Conservation (phyloP, 2,888 invertebrate genomes). For the Oasisia sp. region DNA sequence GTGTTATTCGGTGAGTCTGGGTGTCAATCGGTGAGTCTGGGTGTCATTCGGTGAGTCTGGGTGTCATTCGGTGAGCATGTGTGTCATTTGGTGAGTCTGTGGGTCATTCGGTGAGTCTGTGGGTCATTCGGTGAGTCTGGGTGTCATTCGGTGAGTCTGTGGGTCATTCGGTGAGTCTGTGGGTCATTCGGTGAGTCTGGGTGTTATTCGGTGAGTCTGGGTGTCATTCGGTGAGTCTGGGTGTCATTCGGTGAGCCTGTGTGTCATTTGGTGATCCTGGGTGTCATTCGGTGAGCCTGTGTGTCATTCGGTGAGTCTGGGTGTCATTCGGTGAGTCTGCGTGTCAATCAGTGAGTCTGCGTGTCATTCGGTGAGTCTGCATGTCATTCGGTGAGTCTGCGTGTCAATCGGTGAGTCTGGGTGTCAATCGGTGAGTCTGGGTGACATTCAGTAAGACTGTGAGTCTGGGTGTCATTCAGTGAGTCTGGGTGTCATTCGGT, state of each 20-base stretch:
- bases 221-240: not conserved
- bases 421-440: not conserved
- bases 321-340: not conserved
- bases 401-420: not conserved
- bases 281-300: not conserved
- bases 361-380: not conserved
- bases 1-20: not conserved
- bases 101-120: not conserved
- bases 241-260: not conserved
- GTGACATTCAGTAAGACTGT: not conserved
- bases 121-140: not conserved
- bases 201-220: not conserved
- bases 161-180: not conserved
- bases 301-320: not conserved
- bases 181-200: not conserved
- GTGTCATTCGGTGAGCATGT: not conserved
- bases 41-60: not conserved
- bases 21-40: not conserved
- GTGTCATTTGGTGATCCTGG: no score
- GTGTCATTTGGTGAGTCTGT: not conserved
- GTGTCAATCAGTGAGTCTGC: not conserved
- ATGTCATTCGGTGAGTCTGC: not conserved
- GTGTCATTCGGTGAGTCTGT: not conserved
- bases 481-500: not conserved
- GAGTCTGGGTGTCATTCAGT: not conserved